Evolutionary conservation across 2,888 invertebrate species (phyloP).

Genomic region (Thecophora atra): DNA sequence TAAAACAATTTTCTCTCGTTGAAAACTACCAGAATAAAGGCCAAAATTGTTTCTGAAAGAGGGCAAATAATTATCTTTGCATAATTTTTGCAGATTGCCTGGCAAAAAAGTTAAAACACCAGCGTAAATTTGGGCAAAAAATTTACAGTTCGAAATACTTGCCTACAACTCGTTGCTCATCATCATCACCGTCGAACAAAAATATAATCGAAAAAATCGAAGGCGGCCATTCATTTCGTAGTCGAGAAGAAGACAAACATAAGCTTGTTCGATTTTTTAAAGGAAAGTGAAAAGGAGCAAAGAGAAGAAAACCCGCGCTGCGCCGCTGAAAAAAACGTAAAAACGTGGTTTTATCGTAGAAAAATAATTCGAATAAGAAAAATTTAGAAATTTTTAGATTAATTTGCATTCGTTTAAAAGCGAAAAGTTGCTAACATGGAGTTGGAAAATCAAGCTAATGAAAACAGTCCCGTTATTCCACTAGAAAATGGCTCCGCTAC

Average conservation of each 20-base stretch:
- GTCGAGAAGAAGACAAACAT: slow-evolving; percentile 34
- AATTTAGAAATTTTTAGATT: not conserved
- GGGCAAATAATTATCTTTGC: slow-evolving; percentile 8
- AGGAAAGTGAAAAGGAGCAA: slow-evolving; percentile 38
- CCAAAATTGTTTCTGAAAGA: slow-evolving; percentile 21
- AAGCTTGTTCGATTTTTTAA: not conserved
- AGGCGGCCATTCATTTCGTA: slow-evolving; percentile 34
- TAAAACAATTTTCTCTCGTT: slow-evolving; percentile 42
- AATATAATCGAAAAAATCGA: slow-evolving; percentile 37
- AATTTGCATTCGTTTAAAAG: slow-evolving; percentile 5
- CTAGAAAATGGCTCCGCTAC: slow-evolving; percentile 57
- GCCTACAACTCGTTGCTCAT: slow-evolving; percentile 28
- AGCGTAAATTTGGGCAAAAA: not conserved
- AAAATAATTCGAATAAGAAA: not conserved
- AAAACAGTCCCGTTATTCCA: slow-evolving; percentile 46
- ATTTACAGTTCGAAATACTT: slow-evolving; percentile 34
- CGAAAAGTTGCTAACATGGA: slow-evolving; percentile 34
- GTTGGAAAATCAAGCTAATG: slow-evolving; percentile 59
- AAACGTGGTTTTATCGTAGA: slow-evolving; percentile 49
- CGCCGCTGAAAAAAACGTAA: slow-evolving; percentile 45
- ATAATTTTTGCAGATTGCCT: slow-evolving; percentile 13
- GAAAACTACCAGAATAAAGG: slow-evolving; percentile 39
- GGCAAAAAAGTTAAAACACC: not conserved
- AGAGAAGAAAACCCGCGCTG: slow-evolving; percentile 42
- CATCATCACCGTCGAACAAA: slow-evolving; percentile 31